A percentile compares a stretch with the other conserved stretches of the same genome.
Conservation (phyloP, 2,797 vertebrate species). For the Sebastes glaucus region DNA sequence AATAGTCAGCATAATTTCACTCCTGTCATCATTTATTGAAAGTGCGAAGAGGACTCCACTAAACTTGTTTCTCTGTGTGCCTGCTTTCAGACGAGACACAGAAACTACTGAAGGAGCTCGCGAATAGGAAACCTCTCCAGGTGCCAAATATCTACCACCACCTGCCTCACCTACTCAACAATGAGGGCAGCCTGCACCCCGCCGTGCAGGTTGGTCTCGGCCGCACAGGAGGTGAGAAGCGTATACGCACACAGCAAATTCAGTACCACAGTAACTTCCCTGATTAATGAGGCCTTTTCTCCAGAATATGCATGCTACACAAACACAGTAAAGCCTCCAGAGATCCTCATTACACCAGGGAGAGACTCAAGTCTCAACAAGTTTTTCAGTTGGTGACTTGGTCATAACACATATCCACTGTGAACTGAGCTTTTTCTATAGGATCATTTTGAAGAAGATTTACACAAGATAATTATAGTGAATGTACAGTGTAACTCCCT, state of each 20-base stretch:
- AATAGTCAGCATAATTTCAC: neutral
- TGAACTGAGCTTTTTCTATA: slow-evolving; percentile 2
- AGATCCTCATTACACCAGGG: slow-evolving; percentile 21
- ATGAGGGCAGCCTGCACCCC: slow-evolving; percentile 96
- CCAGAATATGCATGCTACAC: neutral
- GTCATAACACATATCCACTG: slow-evolving; percentile 33
- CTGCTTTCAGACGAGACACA: slow-evolving; percentile 90
- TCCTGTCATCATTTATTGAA: neutral
- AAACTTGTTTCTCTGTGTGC: neutral
- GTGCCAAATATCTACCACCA: slow-evolving; percentile 99
- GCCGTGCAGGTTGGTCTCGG: slow-evolving; percentile 94
- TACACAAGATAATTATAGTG: neutral
- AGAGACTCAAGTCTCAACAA: slow-evolving; percentile 37
- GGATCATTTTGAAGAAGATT: neutral
- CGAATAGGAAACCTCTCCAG: slow-evolving; percentile 93
- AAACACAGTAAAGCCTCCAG: slow-evolving; percentile 21
- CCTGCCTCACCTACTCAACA: slow-evolving; percentile 97
- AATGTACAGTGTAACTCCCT: neutral
- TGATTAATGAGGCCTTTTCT: neutral
- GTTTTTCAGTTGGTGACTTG: slow-evolving; percentile 20
- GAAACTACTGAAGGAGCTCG: slow-evolving; percentile 95
- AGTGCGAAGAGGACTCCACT: neutral
- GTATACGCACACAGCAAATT: neutral
- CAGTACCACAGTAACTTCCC: neutral
- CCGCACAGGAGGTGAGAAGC: slow-evolving; percentile 91